These are phyloP conservation scores for Cephonodes hylas DNA, from an alignment of 2,888 invertebrate genomes.

Conservation along the genomic window DNA sequence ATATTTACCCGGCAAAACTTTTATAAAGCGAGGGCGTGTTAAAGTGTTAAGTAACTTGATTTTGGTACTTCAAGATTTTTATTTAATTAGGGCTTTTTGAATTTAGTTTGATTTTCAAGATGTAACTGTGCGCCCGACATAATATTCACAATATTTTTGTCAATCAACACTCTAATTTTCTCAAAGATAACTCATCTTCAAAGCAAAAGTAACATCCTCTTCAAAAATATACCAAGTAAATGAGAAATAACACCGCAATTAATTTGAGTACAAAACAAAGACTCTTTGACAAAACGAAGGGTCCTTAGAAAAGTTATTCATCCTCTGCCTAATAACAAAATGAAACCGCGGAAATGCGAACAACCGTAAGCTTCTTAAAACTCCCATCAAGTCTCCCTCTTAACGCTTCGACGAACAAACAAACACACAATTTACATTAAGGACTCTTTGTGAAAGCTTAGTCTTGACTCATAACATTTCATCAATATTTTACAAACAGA, in stretches of 20 bases:
- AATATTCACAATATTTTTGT: no score
- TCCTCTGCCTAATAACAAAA: not conserved
- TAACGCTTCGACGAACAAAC: not conserved
- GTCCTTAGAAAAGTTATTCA: constrained; percentile 1
- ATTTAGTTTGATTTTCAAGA: no score
- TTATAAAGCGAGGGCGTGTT: no score
- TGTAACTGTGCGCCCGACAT: no score
- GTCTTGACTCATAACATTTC: not conserved
- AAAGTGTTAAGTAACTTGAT: no score
- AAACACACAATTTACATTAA: constrained; percentile 13
- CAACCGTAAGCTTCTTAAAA: not conserved
- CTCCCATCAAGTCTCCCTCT: not conserved
- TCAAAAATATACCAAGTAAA: not conserved
- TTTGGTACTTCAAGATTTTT: no score
- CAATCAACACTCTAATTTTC: no score
- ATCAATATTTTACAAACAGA: not conserved
- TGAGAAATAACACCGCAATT: not conserved
- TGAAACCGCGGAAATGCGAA: not conserved
- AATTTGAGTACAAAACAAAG: not conserved
- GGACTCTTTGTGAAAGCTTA: not conserved
- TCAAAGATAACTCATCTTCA: not conserved
- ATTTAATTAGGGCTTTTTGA: no score
- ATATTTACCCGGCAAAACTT: no score
- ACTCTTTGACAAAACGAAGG: not conserved
- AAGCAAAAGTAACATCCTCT: not conserved